phyloP scores from a whole-genome alignment of 2,113 vertebrate genomes.

The Pterocles gutturalis region DNA sequence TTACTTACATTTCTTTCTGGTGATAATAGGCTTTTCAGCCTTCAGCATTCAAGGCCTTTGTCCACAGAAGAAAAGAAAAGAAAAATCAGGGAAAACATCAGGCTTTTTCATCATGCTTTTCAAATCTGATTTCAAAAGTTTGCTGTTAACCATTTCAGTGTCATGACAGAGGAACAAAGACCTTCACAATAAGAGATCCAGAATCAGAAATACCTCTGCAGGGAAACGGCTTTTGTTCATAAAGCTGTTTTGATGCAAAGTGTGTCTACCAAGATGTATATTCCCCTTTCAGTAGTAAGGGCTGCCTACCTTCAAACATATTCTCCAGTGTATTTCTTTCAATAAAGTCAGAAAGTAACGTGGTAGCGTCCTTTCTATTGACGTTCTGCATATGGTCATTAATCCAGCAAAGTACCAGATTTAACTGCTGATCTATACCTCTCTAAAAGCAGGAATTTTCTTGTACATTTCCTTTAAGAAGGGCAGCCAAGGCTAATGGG shows the following conservation, averaged over 20 bases:
- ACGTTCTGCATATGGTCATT: neutral
- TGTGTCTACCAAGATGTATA: neutral
- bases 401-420: neutral
- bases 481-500: neutral
- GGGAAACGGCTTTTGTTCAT: slow-evolving; percentile 8
- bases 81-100: slow-evolving; percentile 62
- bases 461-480: neutral
- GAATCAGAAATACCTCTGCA: neutral
- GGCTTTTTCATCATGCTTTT: slow-evolving; percentile 50
- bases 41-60: slow-evolving; percentile 65
- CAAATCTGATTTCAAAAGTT: slow-evolving; percentile 53
- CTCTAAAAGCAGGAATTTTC: neutral
- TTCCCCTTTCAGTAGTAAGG: neutral
- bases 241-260: slow-evolving; percentile 9
- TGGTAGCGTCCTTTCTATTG: neutral
- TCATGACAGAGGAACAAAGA: neutral
- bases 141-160: slow-evolving; percentile 57
- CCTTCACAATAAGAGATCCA: neutral
- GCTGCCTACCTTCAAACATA: neutral
- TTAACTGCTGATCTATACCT: neutral
- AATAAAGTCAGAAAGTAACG: neutral
- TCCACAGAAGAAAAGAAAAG: slow-evolving; percentile 42
- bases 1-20: slow-evolving; percentile 69
- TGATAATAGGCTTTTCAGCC: slow-evolving; percentile 66
- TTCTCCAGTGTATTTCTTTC: neutral